Evolutionary conservation across 2,888 invertebrate species (phyloP).

Genomic region (Notocelia uddmanniana): DNA sequence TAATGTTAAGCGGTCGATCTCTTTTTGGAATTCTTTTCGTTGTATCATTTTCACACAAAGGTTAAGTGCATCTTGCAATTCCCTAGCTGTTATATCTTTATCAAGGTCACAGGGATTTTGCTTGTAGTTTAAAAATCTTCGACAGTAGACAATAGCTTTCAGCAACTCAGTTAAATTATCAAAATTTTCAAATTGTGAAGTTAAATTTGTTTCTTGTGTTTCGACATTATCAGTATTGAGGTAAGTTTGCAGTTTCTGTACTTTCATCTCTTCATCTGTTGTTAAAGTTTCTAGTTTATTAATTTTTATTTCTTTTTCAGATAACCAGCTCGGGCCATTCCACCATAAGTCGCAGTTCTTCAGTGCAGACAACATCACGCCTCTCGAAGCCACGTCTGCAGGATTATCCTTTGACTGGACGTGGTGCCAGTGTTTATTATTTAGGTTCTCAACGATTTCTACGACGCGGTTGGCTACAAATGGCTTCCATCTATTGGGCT

Average conservation of each 20-base stretch:
- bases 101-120: neutral
- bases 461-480: slow-evolving; percentile 8
- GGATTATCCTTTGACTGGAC: slow-evolving; percentile 40
- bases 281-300: neutral
- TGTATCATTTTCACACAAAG: neutral
- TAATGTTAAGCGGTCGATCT: neutral
- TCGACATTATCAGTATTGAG: neutral
- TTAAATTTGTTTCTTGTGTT: neutral
- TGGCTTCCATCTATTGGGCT: slow-evolving; percentile 50
- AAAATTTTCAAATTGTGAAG: slow-evolving; percentile 9
- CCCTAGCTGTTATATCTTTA: neutral
- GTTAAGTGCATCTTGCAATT: neutral
- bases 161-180: neutral
- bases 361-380: slow-evolving; percentile 34
- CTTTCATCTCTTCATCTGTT: slow-evolving; percentile 17
- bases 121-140: slow-evolving; percentile 9
- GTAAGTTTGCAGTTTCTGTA: slow-evolving; percentile 15
- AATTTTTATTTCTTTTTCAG: slow-evolving; percentile 37
- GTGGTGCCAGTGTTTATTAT: too few relatives aligned
- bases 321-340: slow-evolving; percentile 46
- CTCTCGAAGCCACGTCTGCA: too few relatives aligned
- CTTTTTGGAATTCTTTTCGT: neutral
- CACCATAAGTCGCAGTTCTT: slow-evolving; percentile 42
- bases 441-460: slow-evolving; percentile 43
- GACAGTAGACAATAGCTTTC: neutral